Conservation (phyloP, 2,888 invertebrate species). For the Salticus scenicus region DNA sequence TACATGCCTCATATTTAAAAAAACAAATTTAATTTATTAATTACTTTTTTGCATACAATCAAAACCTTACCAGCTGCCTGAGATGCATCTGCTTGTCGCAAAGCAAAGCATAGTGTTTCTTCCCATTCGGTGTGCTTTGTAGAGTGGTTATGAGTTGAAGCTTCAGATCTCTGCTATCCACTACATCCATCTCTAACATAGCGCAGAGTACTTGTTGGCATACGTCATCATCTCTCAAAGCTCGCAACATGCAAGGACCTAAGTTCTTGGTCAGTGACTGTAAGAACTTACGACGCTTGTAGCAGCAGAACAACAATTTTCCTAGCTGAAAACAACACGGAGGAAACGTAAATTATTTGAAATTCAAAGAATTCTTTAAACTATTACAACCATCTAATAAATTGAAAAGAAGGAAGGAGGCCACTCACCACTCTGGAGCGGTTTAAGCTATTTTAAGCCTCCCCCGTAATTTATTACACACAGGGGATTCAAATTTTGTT, state of each 20-base stretch:
- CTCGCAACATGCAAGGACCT: slow-evolving; percentile 83
- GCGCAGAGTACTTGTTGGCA: slow-evolving; percentile 82
- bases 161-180: slow-evolving; percentile 79
- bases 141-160: slow-evolving; percentile 85
- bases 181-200: slow-evolving; percentile 85
- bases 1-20: too few species aligned
- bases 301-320: slow-evolving; percentile 82
- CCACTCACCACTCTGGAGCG: too few species aligned
- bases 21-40: too few species aligned
- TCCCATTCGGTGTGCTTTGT: slow-evolving; percentile 83
- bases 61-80: slow-evolving; percentile 83
- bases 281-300: slow-evolving; percentile 83
- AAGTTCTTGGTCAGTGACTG: slow-evolving; percentile 83
- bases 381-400: too few species aligned
- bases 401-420: too few species aligned
- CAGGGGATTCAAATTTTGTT: too few species aligned
- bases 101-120: slow-evolving; percentile 82
- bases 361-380: too few species aligned
- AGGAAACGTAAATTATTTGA: too few species aligned
- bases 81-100: slow-evolving; percentile 85
- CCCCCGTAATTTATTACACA: too few species aligned
- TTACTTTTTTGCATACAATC: too few species aligned
- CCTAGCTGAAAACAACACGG: slow-evolving; percentile 74
- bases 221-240: slow-evolving; percentile 80
- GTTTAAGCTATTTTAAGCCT: too few species aligned